A percentile compares a stretch with the other conserved stretches of the same genome.
Evolutionary conservation across 1,140 invertebrate genomes (phyloP).

Genomic region (Drosophila orena): DNA sequence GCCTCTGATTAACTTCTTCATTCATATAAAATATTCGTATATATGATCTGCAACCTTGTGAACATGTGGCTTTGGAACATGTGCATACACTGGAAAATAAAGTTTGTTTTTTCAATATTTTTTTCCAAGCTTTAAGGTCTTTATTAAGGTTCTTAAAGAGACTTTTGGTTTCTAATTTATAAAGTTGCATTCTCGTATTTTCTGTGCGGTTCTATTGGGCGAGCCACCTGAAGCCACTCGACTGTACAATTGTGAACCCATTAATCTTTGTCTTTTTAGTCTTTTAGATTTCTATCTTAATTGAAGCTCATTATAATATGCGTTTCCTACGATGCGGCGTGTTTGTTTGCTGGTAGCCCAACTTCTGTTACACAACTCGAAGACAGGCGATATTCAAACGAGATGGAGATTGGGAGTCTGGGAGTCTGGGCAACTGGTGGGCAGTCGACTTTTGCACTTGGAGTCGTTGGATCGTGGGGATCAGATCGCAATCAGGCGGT

Average conservation of each 20-base stretch:
- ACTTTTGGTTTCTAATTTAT: background rate
- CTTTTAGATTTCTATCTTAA: slow-evolving; percentile 79
- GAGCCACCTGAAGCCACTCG: slow-evolving; percentile 59
- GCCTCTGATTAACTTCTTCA: slow-evolving; percentile 5
- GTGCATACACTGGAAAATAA: slow-evolving; percentile 11
- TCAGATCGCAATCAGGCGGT: slow-evolving; percentile 71
- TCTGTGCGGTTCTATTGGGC: slow-evolving; percentile 34
- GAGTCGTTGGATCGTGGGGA: slow-evolving; percentile 10
- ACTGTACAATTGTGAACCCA: slow-evolving; percentile 75
- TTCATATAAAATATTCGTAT: slow-evolving; percentile 13
- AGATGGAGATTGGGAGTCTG: slow-evolving; percentile 7
- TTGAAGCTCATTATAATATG: slow-evolving; percentile 83
- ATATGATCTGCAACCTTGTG: slow-evolving; percentile 15
- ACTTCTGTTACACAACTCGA: slow-evolving; percentile 62
- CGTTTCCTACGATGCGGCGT: slow-evolving; percentile 65
- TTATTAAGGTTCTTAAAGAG: no score
- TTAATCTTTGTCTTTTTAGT: slow-evolving; percentile 80
- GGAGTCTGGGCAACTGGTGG: slow-evolving; percentile 1
- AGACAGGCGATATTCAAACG: slow-evolving; percentile 12
- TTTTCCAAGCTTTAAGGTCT: no score
- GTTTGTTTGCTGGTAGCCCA: slow-evolving; percentile 26
- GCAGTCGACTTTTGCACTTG: slow-evolving; percentile 56
- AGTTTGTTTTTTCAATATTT: no score
- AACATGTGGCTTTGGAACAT: slow-evolving; percentile 5
- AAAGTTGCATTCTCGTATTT: slow-evolving; percentile 1